Percentiles rank a stretch among this genome's conserved stretches.
Evolutionary conservation across 1,140 invertebrate species (phyloP).

Genomic region (Leguminivora glycinivorella): DNA sequence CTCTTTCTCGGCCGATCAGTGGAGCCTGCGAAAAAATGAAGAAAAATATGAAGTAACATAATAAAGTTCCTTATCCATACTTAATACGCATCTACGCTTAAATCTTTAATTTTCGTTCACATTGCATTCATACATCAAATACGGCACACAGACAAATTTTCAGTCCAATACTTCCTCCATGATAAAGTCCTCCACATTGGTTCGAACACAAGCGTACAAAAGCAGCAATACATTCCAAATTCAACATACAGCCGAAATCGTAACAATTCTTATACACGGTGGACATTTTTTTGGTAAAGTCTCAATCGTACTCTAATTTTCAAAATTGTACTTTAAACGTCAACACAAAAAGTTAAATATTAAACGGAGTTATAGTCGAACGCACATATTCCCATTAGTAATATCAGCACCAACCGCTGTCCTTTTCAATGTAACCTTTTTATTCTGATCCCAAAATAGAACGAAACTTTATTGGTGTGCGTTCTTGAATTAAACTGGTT

Average conservation of each 20-base stretch:
- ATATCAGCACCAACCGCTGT: background rate
- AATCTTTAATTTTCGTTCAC: constrained; percentile 16
- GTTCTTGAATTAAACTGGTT: constrained; percentile 1
- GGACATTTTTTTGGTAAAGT: background rate
- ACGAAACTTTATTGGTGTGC: background rate
- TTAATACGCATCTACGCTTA: constrained; percentile 15
- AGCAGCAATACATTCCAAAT: background rate
- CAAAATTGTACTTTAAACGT: background rate
- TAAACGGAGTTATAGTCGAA: background rate
- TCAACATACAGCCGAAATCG: background rate
- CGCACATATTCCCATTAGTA: background rate
- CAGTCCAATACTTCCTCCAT: background rate
- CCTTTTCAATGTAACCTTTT: background rate
- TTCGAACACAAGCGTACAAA: background rate
- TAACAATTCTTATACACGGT: background rate
- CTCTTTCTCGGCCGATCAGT: too few relatives aligned
- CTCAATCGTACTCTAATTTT: background rate
- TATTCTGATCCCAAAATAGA: background rate
- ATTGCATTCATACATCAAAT: background rate
- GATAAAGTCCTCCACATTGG: background rate
- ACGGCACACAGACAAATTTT: background rate
- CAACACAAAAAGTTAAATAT: background rate
- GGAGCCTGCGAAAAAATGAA: too few relatives aligned
- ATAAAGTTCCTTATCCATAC: background rate
- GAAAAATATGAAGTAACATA: background rate